phyloP scores from a whole-genome alignment of 37 sponge, comb jelly and placozoan species.

The Mnemiopsis leidyi region DNA sequence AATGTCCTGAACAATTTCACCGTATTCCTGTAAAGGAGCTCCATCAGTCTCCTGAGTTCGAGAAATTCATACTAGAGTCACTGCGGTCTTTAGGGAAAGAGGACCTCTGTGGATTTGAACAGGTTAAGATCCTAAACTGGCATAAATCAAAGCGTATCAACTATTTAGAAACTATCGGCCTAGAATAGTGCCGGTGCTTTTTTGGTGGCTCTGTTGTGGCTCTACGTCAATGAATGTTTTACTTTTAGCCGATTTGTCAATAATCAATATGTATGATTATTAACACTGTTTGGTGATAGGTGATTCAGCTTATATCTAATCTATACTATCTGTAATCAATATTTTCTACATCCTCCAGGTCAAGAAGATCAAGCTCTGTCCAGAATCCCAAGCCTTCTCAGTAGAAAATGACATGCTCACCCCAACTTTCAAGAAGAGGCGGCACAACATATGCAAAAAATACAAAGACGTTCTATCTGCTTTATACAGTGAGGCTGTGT shows the following conservation, averaged over 20 bases:
- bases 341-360: neutral
- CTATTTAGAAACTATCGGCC: too few relatives aligned
- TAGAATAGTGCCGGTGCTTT: too few relatives aligned
- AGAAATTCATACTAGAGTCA: neutral
- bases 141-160: too few relatives aligned
- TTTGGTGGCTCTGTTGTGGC: too few relatives aligned
- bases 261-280: too few relatives aligned
- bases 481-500: neutral
- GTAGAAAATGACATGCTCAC: constrained; percentile 60
- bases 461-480: neutral
- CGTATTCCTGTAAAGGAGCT: neutral
- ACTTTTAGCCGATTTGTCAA: too few relatives aligned
- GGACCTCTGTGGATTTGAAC: constrained; percentile 48
- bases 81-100: neutral
- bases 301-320: too few relatives aligned
- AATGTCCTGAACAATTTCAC: neutral
- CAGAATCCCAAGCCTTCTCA: constrained; percentile 16
- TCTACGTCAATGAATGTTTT: too few relatives aligned
- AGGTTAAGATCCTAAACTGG: too few relatives aligned
- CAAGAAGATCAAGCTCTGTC: constrained; percentile 32
- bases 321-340: too few relatives aligned
- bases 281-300: too few relatives aligned
- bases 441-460: neutral
- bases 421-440: constrained; percentile 64
- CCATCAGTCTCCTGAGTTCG: neutral